Percentiles rank a stretch among this genome's conserved stretches.
Evolutionary conservation across 2,797 vertebrate genomes (phyloP).

Genomic region (Typhlichthys subterraneus): DNA sequence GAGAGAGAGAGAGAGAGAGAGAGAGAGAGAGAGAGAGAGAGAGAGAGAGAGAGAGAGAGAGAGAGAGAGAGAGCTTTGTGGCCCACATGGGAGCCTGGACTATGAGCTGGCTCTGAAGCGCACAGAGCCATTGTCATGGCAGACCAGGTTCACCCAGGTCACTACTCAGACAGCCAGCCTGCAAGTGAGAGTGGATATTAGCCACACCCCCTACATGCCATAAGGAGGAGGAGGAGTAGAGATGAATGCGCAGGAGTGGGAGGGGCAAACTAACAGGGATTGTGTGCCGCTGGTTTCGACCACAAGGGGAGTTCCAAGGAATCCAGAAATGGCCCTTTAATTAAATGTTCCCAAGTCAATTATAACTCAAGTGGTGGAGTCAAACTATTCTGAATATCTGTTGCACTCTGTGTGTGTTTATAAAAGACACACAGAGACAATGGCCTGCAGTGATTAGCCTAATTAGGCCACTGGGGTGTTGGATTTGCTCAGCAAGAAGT

Average conservation of each 20-base stretch:
- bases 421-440: neutral
- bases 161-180: slow-evolving; percentile 23
- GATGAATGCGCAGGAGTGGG: no score
- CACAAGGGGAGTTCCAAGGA: no score
- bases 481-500: no score
- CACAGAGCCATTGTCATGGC: slow-evolving; percentile 56
- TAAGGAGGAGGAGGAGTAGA: no score
- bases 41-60: slow-evolving; percentile 30
- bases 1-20: slow-evolving; percentile 66
- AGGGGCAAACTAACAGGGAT: no score
- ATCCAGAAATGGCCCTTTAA: no score
- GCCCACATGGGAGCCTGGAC: slow-evolving; percentile 55
- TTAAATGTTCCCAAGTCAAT: no score
- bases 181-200: neutral
- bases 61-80: slow-evolving; percentile 64
- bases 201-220: neutral
- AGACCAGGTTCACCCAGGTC: slow-evolving; percentile 56
- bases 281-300: no score
- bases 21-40: slow-evolving; percentile 61
- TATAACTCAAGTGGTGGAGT: no score
- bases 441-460: no score
- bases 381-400: no score
- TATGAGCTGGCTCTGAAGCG: slow-evolving; percentile 61
- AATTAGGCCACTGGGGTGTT: no score
- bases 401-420: neutral